Evolutionary conservation across 2,888 invertebrate species (phyloP).

Genomic region (Microplitis deprimator): DNA sequence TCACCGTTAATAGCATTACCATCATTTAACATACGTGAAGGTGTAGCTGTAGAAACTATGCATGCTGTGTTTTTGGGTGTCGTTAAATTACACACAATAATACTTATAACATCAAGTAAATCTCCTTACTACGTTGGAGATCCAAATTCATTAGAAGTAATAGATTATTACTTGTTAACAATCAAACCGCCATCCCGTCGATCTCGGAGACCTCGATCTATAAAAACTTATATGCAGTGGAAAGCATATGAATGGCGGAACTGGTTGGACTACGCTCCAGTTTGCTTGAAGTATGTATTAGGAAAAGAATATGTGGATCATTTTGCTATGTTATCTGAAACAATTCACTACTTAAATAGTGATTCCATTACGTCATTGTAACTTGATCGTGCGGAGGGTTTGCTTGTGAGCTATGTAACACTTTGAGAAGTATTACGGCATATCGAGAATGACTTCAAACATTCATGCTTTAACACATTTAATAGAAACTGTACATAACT

Average conservation of each 20-base stretch:
- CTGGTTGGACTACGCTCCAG: conserved; percentile 21
- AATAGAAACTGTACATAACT: not conserved
- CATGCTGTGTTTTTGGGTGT: not conserved
- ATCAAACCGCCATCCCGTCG: not conserved
- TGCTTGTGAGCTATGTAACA: conserved; percentile 21
- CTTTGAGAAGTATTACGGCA: conserved; percentile 38
- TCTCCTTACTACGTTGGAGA: too few species aligned
- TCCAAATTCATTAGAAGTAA: not conserved
- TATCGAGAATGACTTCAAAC: conserved; percentile 35
- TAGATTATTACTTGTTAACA: not conserved
- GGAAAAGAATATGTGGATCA: not conserved
- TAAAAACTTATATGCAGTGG: not conserved
- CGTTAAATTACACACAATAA: too few species aligned
- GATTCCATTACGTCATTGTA: conserved; percentile 29
- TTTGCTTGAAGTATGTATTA: conserved; percentile 24
- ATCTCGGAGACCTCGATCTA: not conserved
- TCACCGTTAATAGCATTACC: conserved; percentile 19
- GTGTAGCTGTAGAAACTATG: conserved; percentile 20
- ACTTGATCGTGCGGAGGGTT: not conserved
- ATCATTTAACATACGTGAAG: conserved; percentile 26
- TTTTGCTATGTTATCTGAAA: conserved; percentile 17
- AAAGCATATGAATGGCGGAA: too few species aligned
- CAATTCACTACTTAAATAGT: conserved; percentile 25
- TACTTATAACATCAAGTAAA: too few species aligned
- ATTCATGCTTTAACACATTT: conserved; percentile 35